phyloP scores from a whole-genome alignment of 37 sponge, comb jelly and placozoan species.

The Diacarnus erythraeanus region DNA sequence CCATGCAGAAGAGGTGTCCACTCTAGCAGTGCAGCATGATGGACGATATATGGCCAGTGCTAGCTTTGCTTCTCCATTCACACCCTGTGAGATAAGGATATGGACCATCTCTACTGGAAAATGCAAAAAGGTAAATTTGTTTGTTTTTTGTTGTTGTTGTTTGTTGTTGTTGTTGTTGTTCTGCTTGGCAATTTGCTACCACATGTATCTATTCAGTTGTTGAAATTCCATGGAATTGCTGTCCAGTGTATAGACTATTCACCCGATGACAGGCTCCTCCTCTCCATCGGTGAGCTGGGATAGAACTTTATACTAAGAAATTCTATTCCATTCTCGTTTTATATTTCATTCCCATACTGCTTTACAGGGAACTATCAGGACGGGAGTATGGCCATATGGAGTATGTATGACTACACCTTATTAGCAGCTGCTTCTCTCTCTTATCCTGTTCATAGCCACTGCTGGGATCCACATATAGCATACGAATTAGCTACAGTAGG shows the following conservation, averaged over 20 bases:
- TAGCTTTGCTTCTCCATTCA: slow-evolving; percentile 24
- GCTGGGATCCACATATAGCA: slow-evolving; percentile 79
- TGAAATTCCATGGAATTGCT: slow-evolving; percentile 37
- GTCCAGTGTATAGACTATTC: slow-evolving; percentile 68
- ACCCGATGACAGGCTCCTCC: slow-evolving; percentile 75
- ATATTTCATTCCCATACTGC: neutral
- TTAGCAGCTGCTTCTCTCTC: slow-evolving; percentile 28
- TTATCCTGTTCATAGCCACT: slow-evolving; percentile 30
- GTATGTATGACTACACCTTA: slow-evolving; percentile 55
- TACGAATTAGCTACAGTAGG: slow-evolving; percentile 82
- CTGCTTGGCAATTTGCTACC: neutral
- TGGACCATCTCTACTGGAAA: slow-evolving; percentile 52
- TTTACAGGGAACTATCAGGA: slow-evolving; percentile 58
- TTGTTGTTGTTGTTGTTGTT: neutral
- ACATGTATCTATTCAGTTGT: too few relatives aligned
- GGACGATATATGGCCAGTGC: slow-evolving; percentile 67
- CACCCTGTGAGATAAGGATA: slow-evolving; percentile 65
- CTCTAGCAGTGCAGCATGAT: slow-evolving; percentile 60
- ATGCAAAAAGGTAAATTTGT: slow-evolving; percentile 57
- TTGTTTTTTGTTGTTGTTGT: neutral
- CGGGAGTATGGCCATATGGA: slow-evolving; percentile 66
- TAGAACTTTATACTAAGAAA: neutral
- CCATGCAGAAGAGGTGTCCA: slow-evolving; percentile 68
- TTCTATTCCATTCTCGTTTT: neutral
- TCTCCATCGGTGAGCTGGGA: slow-evolving; percentile 69